Percentiles rank a stretch among this genome's conserved stretches.
phyloP scores from a whole-genome alignment of 1,140 invertebrate species.

The Sitobion miscanthi region DNA sequence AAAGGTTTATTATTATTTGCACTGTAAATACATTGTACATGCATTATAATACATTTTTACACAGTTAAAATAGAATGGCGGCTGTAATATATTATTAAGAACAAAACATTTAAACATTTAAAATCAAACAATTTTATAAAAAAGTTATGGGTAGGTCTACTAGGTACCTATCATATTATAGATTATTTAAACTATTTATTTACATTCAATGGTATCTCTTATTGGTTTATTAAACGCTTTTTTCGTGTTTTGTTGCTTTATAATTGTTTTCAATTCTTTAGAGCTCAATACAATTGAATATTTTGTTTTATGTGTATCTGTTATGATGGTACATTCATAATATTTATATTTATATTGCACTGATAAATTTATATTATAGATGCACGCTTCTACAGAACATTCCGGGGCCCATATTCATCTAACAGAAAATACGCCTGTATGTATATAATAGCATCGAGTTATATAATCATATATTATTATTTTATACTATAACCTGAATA shows the following conservation, averaged over 20 bases:
- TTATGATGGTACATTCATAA: neutral
- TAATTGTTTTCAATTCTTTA: constrained; percentile 17
- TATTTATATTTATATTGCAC: constrained; percentile 20
- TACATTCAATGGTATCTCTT: neutral
- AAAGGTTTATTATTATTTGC: neutral
- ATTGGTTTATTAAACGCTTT: constrained; percentile 13
- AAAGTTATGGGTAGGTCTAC: neutral
- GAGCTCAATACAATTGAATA: neutral
- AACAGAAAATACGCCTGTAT: constrained; percentile 51
- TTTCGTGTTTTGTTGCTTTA: neutral
- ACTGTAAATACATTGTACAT: neutral
- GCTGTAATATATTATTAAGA: neutral
- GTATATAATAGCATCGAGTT: constrained; percentile 28
- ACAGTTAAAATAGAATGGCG: neutral
- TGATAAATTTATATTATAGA: constrained; percentile 53
- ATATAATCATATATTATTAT: neutral
- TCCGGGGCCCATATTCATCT: neutral
- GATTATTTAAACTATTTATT: neutral
- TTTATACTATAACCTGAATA: constrained; percentile 1
- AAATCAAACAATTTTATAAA: neutral
- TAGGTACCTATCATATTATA: neutral
- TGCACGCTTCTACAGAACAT: constrained; percentile 12
- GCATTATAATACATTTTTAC: neutral
- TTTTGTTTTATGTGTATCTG: constrained; percentile 1
- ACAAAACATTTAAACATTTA: neutral